These are phyloP conservation scores for Lissocephala sabroskyi DNA, from an alignment of 2,888 invertebrate species.

Conservation along the genomic window DNA sequence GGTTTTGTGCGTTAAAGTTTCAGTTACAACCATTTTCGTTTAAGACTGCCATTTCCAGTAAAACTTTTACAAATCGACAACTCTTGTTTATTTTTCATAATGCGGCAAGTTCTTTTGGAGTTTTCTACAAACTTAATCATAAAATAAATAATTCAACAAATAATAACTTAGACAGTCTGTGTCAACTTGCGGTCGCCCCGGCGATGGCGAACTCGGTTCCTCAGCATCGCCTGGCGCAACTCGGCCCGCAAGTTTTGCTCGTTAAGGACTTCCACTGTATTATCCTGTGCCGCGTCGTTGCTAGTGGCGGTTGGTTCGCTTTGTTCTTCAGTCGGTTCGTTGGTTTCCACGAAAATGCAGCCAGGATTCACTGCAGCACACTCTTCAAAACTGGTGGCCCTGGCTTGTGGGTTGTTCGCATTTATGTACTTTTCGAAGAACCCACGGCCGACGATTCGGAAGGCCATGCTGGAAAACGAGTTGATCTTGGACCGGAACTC, in stretches of 20 bases:
- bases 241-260: conserved; percentile 46
- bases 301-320: conserved; percentile 1
- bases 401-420: conserved; percentile 45
- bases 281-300: conserved; percentile 11
- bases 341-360: conserved; percentile 66
- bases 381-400: conserved; percentile 65
- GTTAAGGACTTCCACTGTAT: conserved; percentile 34
- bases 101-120: conserved; percentile 53
- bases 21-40: no score
- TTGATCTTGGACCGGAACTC: conserved; percentile 72
- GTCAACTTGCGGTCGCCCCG: conserved; percentile 36
- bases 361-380: conserved; percentile 68
- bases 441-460: conserved; percentile 68
- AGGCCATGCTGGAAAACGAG: conserved; percentile 69
- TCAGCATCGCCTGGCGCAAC: conserved; percentile 29
- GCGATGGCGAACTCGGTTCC: conserved; percentile 6
- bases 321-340: conserved; percentile 6
- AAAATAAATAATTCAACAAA: conserved; percentile 44
- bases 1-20: conserved; percentile 24
- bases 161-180: conserved; percentile 24
- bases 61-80: conserved; percentile 7
- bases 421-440: conserved; percentile 68
- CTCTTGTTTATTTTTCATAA: conserved; percentile 14
- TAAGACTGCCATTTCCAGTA: conserved; percentile 6
- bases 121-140: conserved; percentile 49